Conservation (phyloP, 2,888 invertebrate genomes). For the Lasioglossum morio region DNA sequence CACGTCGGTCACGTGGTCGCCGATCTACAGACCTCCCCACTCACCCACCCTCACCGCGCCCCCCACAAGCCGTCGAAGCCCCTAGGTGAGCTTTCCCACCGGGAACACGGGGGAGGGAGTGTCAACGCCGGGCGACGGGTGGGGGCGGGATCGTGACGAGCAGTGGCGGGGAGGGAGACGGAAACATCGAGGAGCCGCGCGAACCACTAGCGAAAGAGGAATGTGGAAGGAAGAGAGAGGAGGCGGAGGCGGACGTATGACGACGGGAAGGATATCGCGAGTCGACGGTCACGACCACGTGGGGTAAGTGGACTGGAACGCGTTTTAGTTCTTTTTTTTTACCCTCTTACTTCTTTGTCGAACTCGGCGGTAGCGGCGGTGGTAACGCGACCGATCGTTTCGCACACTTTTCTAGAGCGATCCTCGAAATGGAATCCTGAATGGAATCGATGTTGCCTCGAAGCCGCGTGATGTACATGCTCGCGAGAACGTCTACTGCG, state of each 20-base stretch:
- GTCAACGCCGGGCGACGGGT: conserved; percentile 47
- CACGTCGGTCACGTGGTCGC: conserved; percentile 76
- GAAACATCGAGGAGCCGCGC: conserved; percentile 26
- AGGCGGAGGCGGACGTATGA: conserved; percentile 46
- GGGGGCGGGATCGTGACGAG: conserved; percentile 45
- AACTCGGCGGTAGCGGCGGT: background rate
- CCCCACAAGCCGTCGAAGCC: conserved; percentile 18
- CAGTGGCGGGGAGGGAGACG: conserved; percentile 36
- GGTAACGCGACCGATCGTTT: background rate
- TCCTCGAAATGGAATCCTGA: background rate
- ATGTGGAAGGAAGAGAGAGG: conserved; percentile 32
- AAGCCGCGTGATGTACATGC: background rate
- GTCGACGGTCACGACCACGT: conserved; percentile 34
- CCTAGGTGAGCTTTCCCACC: conserved; percentile 52
- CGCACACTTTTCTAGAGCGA: background rate
- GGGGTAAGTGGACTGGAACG: conserved; percentile 54
- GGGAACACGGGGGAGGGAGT: conserved; percentile 49
- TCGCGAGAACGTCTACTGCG: background rate
- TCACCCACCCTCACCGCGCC: conserved; percentile 7
- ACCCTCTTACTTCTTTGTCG: background rate
- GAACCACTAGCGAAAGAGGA: conserved; percentile 45
- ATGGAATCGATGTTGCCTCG: background rate
- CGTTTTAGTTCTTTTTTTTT: background rate
- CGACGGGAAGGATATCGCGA: conserved; percentile 35
- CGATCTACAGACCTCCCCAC: conserved; percentile 28